Base-by-base conservation (phyloP, 2,888 invertebrate species). In the Acronicta aceris region DNA sequence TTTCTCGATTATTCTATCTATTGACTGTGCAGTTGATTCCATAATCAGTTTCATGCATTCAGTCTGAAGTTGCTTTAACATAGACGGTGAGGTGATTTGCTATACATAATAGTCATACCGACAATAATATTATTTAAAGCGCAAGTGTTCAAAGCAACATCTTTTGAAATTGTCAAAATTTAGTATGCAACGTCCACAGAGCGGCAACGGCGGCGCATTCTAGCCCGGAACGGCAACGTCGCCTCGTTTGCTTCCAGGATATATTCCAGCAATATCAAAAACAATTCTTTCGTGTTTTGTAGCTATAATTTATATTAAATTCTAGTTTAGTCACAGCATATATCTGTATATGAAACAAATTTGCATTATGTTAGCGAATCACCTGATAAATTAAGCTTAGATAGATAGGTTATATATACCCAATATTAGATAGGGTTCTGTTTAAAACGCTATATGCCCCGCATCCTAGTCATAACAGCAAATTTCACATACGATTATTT, bases 401-500 rank as follows among this genome's bases (percentile, higher is more conserved):
- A 65, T 78, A 81, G 79, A 70, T 76, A 68, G 67, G 59, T 69
- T 70, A 59, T 72, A 58, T 70, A 59, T 72, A 72, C 62, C 71
- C 80, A 79, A 79, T 76, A 65, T 74, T 80, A 79, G 80, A 80
- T 81, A 81, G 75, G 74, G 61, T 77, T 79, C 71, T 63, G 74
- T 81, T 76, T 25, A 50, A 68, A 73, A 70, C 69, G 71, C 66
- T 76, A 65, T 75, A 66, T 56, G 72, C 74, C 71, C 69, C 75
- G 76, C 64, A 43, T 60, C 65, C 66, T 80, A 76, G 71, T 78
- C 68, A 70, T 62, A 59, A 25, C 56, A 71, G 56, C 66, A 60
- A 58, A 63, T 68, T 72, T 57, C 74, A 10, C 67, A 48, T 40
- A 62, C 58, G 60, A 83, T 91, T 91, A 81, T 79, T 86, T 90